Percentiles rank a stretch among this genome's conserved stretches.
Conservation (phyloP, 2,797 vertebrate genomes). For the Zalophus californianus region DNA sequence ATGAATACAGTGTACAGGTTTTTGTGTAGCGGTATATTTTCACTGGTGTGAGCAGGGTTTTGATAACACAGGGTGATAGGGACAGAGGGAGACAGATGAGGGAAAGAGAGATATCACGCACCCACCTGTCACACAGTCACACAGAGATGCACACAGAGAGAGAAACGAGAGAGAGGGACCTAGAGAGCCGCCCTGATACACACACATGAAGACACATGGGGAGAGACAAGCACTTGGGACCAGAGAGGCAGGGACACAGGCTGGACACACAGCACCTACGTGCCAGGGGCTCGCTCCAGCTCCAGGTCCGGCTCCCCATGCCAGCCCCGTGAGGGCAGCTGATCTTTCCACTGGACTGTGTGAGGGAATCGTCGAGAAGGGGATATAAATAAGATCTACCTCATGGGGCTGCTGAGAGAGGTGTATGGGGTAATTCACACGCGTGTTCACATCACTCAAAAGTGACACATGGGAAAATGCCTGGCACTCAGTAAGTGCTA, state of each 20-base stretch:
- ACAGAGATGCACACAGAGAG: background rate
- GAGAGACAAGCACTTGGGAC: background rate
- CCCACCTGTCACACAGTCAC: background rate
- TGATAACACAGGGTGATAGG: background rate
- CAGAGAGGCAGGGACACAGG: background rate
- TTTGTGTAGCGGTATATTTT: background rate
- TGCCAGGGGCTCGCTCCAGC: background rate
- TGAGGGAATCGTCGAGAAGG: background rate
- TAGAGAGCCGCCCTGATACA: accelerated
- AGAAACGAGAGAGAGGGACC: background rate
- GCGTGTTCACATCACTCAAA: background rate
- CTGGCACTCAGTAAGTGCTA: background rate
- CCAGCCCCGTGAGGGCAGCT: background rate
- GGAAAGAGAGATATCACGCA: background rate
- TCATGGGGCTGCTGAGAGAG: background rate
- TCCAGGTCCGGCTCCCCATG: accelerated
- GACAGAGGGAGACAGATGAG: background rate
- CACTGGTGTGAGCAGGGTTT: background rate
- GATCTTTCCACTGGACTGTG: accelerated
- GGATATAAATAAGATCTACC: background rate
- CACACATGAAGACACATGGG: accelerated
- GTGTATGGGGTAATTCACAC: accelerated
- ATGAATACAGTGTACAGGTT: background rate
- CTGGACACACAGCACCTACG: background rate
- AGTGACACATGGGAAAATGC: background rate